phyloP scores from a whole-genome alignment of 2,113 vertebrate genomes.

The Percopsis transmontana region DNA sequence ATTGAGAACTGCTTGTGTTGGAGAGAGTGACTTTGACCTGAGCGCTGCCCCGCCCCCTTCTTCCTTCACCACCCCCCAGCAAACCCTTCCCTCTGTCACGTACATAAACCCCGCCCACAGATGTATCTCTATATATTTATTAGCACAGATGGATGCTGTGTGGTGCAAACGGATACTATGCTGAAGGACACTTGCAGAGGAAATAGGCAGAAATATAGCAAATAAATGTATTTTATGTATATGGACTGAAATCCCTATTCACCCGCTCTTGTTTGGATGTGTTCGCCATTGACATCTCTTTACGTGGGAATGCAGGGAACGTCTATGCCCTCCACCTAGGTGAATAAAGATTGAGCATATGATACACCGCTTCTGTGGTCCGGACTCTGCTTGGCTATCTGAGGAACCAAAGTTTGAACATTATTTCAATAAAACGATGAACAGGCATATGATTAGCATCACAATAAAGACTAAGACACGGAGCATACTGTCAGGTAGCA shows the following conservation, averaged over 20 bases:
- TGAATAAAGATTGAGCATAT: constrained; percentile 77
- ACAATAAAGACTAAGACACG: neutral
- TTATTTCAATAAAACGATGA: too few species aligned
- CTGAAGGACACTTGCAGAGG: constrained; percentile 57
- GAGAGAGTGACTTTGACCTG: constrained; percentile 38
- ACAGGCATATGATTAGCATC: too few species aligned
- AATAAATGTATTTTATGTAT: constrained; percentile 88
- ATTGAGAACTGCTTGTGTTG: neutral
- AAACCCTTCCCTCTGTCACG: constrained; percentile 24
- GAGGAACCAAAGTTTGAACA: neutral
- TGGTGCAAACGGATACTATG: constrained; percentile 74
- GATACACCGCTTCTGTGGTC: constrained; percentile 49
- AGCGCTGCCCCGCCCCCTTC: constrained; percentile 33
- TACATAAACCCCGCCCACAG: constrained; percentile 70
- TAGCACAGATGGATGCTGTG: constrained; percentile 79
- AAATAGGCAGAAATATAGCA: constrained; percentile 67
- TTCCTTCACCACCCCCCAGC: constrained; percentile 49
- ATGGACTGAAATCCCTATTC: constrained; percentile 72
- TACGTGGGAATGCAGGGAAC: constrained; percentile 81
- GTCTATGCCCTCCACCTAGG: constrained; percentile 71
- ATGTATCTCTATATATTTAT: constrained; percentile 82
- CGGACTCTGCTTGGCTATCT: constrained; percentile 27
- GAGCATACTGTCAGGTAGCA: neutral
- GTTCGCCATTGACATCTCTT: constrained; percentile 82
- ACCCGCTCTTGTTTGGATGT: constrained; percentile 78